These are phyloP conservation scores for Elanus axillaris DNA, from an alignment of 2,113 vertebrate species.

Conservation along the genomic window DNA sequence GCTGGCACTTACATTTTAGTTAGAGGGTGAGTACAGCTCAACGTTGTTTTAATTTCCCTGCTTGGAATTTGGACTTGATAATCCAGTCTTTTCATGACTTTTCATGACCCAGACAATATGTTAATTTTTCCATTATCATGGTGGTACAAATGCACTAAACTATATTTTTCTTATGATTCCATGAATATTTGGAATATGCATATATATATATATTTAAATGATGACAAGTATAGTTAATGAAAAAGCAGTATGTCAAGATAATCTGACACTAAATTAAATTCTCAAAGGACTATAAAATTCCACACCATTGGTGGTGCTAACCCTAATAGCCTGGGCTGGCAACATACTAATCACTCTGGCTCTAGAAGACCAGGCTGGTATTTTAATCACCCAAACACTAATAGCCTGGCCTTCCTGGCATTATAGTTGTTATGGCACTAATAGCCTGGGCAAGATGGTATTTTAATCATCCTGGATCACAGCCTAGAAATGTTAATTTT, in stretches of 20 bases:
- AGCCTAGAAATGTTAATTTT: conserved; percentile 1
- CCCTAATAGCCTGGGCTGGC: neutral
- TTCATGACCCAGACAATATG: neutral
- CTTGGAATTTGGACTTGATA: neutral
- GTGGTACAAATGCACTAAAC: neutral
- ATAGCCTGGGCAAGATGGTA: neutral
- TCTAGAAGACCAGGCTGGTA: neutral
- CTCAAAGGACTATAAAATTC: neutral
- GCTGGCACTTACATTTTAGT: neutral
- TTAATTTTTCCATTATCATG: neutral
- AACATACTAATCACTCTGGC: neutral
- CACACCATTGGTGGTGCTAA: neutral
- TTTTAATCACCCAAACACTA: conserved; percentile 30
- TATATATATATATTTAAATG: neutral
- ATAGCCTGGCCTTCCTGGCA: neutral
- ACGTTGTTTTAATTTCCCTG: neutral
- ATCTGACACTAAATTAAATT: neutral
- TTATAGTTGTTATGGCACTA: conserved; percentile 13
- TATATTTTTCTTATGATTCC: neutral
- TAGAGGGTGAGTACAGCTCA: neutral
- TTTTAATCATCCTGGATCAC: conserved; percentile 37
- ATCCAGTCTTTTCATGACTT: neutral
- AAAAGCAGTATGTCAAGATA: neutral
- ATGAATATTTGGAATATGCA: neutral
- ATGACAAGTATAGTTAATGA: neutral